Conservation (phyloP, 1,140 invertebrate genomes). For the Drosophila suzukii region DNA sequence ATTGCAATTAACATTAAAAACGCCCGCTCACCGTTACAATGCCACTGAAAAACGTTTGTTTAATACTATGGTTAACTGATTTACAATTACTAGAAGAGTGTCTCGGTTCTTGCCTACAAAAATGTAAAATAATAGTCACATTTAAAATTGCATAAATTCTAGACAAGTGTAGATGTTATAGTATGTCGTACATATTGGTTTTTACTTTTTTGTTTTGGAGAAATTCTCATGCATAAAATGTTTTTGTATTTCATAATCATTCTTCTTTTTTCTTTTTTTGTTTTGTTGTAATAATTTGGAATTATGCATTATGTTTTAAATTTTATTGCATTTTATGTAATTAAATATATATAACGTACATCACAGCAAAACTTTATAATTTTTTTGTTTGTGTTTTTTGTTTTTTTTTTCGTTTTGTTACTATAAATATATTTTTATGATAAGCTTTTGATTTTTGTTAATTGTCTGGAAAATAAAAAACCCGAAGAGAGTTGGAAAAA, state of each 20-base stretch:
- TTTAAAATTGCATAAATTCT: slow-evolving; percentile 80
- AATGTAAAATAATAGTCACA: slow-evolving; percentile 80
- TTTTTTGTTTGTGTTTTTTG: slow-evolving; percentile 47
- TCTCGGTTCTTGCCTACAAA: slow-evolving; percentile 74
- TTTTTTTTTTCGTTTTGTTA: slow-evolving; percentile 43
- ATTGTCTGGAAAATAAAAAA: slow-evolving; percentile 55
- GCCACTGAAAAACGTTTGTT: slow-evolving; percentile 73
- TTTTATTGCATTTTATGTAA: slow-evolving; percentile 82
- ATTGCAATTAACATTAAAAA: slow-evolving; percentile 79
- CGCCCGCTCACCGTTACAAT: slow-evolving; percentile 74
- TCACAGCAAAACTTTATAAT: slow-evolving; percentile 84
- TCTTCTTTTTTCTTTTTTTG: slow-evolving; percentile 37
- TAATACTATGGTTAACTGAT: slow-evolving; percentile 81
- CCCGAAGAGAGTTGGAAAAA: slow-evolving; percentile 43
- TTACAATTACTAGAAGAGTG: slow-evolving; percentile 73
- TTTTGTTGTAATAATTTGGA: slow-evolving; percentile 58
- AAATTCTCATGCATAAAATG: slow-evolving; percentile 75
- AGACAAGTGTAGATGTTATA: slow-evolving; percentile 73
- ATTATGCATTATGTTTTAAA: slow-evolving; percentile 73
- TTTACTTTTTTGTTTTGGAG: slow-evolving; percentile 50
- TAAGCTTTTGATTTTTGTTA: slow-evolving; percentile 72
- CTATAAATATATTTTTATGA: slow-evolving; percentile 68
- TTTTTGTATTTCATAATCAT: slow-evolving; percentile 49
- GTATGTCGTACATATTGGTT: slow-evolving; percentile 73
- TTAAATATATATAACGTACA: slow-evolving; percentile 84